These are phyloP conservation scores for Spondyliosoma cantharus DNA, from an alignment of 2,797 vertebrate genomes.

Conservation along the genomic window DNA sequence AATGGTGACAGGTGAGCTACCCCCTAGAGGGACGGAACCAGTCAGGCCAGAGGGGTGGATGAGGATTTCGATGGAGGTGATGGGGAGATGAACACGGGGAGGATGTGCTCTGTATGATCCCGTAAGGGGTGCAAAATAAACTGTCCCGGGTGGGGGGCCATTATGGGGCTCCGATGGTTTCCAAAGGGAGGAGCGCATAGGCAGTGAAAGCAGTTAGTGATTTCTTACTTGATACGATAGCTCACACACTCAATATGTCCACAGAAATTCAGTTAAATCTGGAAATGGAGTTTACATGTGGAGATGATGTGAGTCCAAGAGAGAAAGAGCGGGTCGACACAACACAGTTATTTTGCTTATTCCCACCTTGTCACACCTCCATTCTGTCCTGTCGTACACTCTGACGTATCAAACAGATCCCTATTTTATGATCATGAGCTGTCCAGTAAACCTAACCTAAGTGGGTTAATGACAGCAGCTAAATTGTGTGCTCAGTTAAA, in stretches of 20 bases:
- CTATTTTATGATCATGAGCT: too few relatives aligned
- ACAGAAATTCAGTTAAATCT: not conserved
- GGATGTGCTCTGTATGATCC: constrained; percentile 33
- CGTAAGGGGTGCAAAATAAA: constrained; percentile 50
- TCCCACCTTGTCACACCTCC: not conserved
- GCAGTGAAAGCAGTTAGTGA: not conserved
- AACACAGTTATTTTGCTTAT: not conserved
- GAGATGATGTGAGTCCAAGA: not conserved
- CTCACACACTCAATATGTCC: not conserved
- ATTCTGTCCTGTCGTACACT: too few relatives aligned
- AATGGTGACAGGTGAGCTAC: constrained; percentile 75
- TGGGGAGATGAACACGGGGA: constrained; percentile 39
- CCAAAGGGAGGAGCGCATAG: not conserved
- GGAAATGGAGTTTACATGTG: not conserved
- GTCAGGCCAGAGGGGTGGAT: constrained; percentile 54
- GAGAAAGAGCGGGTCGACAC: too few relatives aligned
- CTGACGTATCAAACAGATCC: too few relatives aligned
- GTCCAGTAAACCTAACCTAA: too few relatives aligned
- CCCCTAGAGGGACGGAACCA: constrained; percentile 46
- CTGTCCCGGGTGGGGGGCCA: constrained; percentile 57
- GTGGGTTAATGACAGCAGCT: not conserved
- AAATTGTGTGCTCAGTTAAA: not conserved
- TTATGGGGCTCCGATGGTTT: constrained; percentile 32
- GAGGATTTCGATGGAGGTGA: constrained; percentile 31
- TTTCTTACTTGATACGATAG: constrained; percentile 1